A percentile compares a stretch with the other conserved stretches of the same genome.
These are phyloP conservation scores for Poecilia latipinna DNA, from an alignment of 2,113 vertebrate genomes.

Conservation along the genomic window DNA sequence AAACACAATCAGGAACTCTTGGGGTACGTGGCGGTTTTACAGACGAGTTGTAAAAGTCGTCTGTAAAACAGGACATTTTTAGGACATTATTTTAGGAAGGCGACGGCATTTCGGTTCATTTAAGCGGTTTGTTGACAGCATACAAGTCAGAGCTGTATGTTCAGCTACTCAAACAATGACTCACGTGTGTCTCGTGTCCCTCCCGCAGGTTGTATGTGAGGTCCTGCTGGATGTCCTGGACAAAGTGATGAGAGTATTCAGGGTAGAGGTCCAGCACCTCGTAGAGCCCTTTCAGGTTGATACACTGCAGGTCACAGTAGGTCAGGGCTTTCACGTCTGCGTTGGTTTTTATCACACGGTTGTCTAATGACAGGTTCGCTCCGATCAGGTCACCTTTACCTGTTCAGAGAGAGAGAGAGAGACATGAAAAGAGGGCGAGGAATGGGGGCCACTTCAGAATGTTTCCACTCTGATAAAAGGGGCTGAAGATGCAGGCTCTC, in stretches of 20 bases:
- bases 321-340: conserved; percentile 96
- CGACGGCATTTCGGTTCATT: too few species aligned
- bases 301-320: conserved; percentile 95
- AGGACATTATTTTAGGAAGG: too few species aligned
- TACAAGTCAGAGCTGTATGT: too few species aligned
- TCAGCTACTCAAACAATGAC: conserved; percentile 51
- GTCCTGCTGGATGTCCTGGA: conserved; percentile 93
- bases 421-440: conserved; percentile 8
- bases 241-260: conserved; percentile 91
- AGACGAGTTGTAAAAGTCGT: neutral
- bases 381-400: conserved; percentile 96
- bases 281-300: conserved; percentile 93
- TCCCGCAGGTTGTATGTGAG: conserved; percentile 96
- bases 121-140: too few species aligned
- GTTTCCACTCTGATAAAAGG: conserved; percentile 17
- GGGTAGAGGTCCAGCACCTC: conserved; percentile 95
- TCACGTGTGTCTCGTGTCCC: conserved; percentile 93
- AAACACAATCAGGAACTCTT: neutral
- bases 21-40: neutral
- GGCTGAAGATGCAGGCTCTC: neutral
- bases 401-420: conserved; percentile 62
- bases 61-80: neutral
- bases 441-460: neutral
- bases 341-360: conserved; percentile 95
- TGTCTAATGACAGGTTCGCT: conserved; percentile 90